phyloP scores from a whole-genome alignment of 2,888 invertebrate genomes.

The Trichogramma dendrolimi region DNA sequence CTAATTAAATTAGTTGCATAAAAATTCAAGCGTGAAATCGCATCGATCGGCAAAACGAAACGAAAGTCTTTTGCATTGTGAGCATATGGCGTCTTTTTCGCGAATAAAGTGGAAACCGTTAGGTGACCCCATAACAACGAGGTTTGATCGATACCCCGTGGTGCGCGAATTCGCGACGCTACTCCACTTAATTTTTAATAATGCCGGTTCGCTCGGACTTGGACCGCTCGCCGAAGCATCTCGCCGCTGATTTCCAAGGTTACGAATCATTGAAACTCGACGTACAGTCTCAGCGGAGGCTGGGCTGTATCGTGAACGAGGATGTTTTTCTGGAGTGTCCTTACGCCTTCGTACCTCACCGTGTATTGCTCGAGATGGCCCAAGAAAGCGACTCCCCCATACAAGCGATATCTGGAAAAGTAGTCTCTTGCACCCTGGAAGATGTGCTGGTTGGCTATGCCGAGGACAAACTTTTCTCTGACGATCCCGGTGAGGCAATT shows the following conservation, averaged over 20 bases:
- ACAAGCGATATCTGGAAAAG: conserved; percentile 28
- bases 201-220: background rate
- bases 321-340: conserved; percentile 47
- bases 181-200: too few relatives aligned
- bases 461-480: conserved; percentile 59
- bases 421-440: conserved; percentile 30
- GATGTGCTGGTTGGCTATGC: conserved; percentile 63
- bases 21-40: too few relatives aligned
- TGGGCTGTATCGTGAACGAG: conserved; percentile 41
- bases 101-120: too few relatives aligned
- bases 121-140: background rate
- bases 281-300: conserved; percentile 30
- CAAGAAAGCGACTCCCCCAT: conserved; percentile 33
- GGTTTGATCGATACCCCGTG: conserved; percentile 15
- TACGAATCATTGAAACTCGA: conserved; percentile 36
- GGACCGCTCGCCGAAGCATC: conserved; percentile 26
- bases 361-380: conserved; percentile 28
- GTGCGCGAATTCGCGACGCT: too few relatives aligned
- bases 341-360: conserved; percentile 41
- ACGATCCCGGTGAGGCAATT: conserved; percentile 59
- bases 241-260: conserved; percentile 38
- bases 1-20: too few relatives aligned
- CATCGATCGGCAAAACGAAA: too few relatives aligned
- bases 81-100: too few relatives aligned
- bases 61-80: too few relatives aligned